phyloP scores from a whole-genome alignment of 2,113 vertebrate species.

The Trichomycterus rosablanca region DNA sequence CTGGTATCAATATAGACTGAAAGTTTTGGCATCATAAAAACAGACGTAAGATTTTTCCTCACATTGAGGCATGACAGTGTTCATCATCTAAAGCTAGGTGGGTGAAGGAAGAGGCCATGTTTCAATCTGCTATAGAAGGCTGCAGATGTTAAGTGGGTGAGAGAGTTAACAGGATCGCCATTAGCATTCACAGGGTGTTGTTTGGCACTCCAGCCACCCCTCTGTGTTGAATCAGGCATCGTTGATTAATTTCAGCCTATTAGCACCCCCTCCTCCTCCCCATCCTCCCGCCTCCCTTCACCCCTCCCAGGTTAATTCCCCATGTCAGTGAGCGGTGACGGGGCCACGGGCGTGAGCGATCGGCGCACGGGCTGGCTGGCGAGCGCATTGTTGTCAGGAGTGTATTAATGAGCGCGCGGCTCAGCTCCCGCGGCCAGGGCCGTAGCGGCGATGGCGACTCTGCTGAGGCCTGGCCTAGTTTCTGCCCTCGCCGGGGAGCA shows the following conservation, averaged over 20 bases:
- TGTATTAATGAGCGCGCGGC: conserved; percentile 72
- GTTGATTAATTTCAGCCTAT: conserved; percentile 81
- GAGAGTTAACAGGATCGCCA: conserved; percentile 44
- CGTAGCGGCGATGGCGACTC: conserved; percentile 50
- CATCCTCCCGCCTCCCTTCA: conserved; percentile 50
- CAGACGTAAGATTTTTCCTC: too few relatives aligned
- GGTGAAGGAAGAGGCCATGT: not conserved
- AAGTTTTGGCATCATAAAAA: too few relatives aligned
- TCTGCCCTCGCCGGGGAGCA: conserved; percentile 69
- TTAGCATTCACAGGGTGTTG: conserved; percentile 68
- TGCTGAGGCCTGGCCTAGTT: conserved; percentile 76
- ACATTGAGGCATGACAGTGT: too few relatives aligned
- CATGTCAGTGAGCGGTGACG: conserved; percentile 50
- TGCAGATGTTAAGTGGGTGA: conserved; percentile 26
- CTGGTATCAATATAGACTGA: too few relatives aligned
- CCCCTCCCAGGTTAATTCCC: conserved; percentile 76
- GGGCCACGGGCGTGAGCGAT: conserved; percentile 65
- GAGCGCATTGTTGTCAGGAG: conserved; percentile 72
- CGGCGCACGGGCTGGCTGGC: conserved; percentile 63
- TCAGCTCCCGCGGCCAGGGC: conserved; percentile 54
- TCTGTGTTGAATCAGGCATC: conserved; percentile 68
- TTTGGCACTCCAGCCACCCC: conserved; percentile 62
- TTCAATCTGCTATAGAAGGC: conserved; percentile 18
- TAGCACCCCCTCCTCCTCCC: conserved; percentile 63
- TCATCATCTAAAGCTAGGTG: too few relatives aligned